Evolutionary conservation across 1,140 invertebrate species (phyloP), one percentile per base, ranked within the genome.

Genomic region (Penaeus japonicus): DNA sequence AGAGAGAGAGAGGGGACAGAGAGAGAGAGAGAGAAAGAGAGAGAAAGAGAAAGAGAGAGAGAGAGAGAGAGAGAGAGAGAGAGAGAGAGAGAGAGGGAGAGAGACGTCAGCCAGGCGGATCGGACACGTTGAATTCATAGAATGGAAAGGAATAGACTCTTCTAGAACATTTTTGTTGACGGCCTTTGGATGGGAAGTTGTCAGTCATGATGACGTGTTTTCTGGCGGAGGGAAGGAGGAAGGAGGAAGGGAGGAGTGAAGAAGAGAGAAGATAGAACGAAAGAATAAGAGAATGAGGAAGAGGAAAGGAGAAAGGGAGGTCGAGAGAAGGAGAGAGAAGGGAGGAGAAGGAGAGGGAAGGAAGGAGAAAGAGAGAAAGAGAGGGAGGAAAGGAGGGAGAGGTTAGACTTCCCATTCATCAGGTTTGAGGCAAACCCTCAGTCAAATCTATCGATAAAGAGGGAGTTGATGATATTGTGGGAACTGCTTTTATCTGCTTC

Each of bases 21-120:
- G 22, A 77, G 73, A 35, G 22, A 24, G 4, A 24, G 73, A 5
- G 22, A 77, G 73, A 35, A 15, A 77, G 35, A 17, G 4, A 77
- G 24, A n/a, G 18, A 35, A 17, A 32, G 22, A 32, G 73, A 73
- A n/a, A 73, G 24, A 27, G 65, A 27, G 65, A 73, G 65, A 73
- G 65, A 73, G 65, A 24, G n/a, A 70, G 18, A 73, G 65, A 73
- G 65, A 73, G 65, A 73, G 65, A 73, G 65, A 73, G 65, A 73
- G 24, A 27, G 65, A 27, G 65, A 73, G 65, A 73, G 65, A 73
- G 65, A 27, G n/a, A 5, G 65, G 7, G 65, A 73, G 65, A 73
- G 65, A 73, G 65, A 73, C 1, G 7, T 22, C 20, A 18, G 15
- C 32, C 22, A 70, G 18, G 12, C 15, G 24, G 17, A 27, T 32